Conservation (phyloP, 2,888 invertebrate species). For the Mythimna albipuncta region DNA sequence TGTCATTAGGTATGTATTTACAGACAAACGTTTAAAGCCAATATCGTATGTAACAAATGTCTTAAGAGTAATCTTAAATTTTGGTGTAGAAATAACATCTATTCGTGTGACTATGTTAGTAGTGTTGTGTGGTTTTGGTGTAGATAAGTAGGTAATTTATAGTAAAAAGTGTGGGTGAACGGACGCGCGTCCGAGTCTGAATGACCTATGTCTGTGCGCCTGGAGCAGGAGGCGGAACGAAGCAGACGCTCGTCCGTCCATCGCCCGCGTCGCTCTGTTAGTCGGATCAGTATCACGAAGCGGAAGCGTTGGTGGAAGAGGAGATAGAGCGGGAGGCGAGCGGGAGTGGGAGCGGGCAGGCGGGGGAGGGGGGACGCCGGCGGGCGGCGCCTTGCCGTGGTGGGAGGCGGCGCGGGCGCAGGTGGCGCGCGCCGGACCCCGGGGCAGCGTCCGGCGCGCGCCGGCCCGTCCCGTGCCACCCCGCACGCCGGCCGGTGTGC, state of each 20-base stretch:
- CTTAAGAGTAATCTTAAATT: slow-evolving; percentile 78
- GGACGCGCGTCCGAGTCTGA: slow-evolving; percentile 81
- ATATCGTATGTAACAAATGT: slow-evolving; percentile 77
- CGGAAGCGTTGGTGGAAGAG: slow-evolving; percentile 82
- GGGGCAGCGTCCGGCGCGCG: slow-evolving; percentile 80
- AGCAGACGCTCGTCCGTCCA: slow-evolving; percentile 87
- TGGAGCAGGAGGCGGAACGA: slow-evolving; percentile 54
- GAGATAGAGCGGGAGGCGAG: slow-evolving; percentile 61
- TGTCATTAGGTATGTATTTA: slow-evolving; percentile 79
- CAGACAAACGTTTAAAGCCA: slow-evolving; percentile 79
- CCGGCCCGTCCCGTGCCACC: slow-evolving; percentile 85
- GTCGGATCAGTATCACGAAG: slow-evolving; percentile 86
- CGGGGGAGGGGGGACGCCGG: slow-evolving; percentile 77
- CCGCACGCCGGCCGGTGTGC: slow-evolving; percentile 83
- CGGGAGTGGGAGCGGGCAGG: slow-evolving; percentile 54
- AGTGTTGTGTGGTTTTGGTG: slow-evolving; percentile 89
- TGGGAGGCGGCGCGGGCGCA: slow-evolving; percentile 88
- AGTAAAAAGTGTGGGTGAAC: slow-evolving; percentile 82
- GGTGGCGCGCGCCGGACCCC: slow-evolving; percentile 74
- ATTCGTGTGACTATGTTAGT: slow-evolving; percentile 88
- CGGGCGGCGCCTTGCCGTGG: slow-evolving; percentile 83
- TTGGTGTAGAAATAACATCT: slow-evolving; percentile 91
- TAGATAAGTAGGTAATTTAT: slow-evolving; percentile 76
- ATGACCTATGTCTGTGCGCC: slow-evolving; percentile 39
- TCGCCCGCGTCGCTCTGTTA: slow-evolving; percentile 84